These are phyloP conservation scores for Galagoides demidoff DNA, from an alignment of 2,797 vertebrate species.

Conservation along the genomic window DNA sequence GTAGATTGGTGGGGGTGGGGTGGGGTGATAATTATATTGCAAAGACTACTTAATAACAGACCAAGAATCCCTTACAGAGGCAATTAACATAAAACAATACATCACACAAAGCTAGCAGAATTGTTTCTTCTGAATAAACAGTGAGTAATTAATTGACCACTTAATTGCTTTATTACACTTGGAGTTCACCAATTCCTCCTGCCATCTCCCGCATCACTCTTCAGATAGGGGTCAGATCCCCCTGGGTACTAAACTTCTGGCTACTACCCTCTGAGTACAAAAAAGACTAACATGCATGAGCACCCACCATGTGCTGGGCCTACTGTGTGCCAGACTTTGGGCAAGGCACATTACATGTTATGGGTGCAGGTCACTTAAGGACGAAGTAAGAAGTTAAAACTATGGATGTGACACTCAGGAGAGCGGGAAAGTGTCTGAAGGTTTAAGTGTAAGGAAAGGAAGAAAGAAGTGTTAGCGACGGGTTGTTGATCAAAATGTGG, in stretches of 20 bases:
- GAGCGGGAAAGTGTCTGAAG: background rate
- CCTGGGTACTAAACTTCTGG: background rate
- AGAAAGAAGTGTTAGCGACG: background rate
- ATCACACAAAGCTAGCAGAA: background rate
- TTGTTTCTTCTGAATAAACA: background rate
- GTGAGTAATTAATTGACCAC: background rate
- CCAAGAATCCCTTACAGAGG: background rate
- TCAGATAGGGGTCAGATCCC: background rate
- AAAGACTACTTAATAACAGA: background rate
- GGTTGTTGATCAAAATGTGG: background rate
- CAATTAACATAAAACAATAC: background rate
- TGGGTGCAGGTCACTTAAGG: background rate
- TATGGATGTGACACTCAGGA: background rate
- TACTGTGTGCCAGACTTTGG: background rate
- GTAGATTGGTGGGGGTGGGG: no score
- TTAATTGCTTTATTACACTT: background rate
- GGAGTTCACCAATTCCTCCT: background rate
- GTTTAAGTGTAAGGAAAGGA: background rate
- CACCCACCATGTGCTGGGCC: background rate
- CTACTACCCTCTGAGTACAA: background rate
- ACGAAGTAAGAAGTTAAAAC: background rate
- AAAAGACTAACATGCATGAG: background rate
- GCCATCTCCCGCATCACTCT: background rate
- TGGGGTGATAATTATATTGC: background rate
- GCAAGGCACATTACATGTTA: background rate